phyloP scores from a whole-genome alignment of 2,113 vertebrate genomes.

The Dipodomys spectabilis region DNA sequence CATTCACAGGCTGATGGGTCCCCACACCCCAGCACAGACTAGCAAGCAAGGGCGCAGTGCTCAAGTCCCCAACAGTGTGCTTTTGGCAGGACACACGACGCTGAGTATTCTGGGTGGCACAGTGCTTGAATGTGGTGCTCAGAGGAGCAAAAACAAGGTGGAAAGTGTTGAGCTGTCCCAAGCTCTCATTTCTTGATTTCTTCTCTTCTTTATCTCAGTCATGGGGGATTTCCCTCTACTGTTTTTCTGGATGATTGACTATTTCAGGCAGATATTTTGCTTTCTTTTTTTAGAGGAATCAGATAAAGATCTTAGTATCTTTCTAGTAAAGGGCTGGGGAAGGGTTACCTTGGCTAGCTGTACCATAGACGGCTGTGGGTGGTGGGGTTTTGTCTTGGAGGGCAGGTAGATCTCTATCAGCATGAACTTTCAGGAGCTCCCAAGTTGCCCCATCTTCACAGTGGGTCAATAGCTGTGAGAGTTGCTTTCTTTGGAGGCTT shows the following conservation, averaged over 20 bases:
- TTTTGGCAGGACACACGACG: not conserved
- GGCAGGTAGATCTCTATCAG: not conserved
- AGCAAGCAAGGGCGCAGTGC: not conserved
- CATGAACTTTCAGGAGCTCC: not conserved
- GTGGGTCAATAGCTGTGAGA: not conserved
- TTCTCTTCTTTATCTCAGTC: not conserved
- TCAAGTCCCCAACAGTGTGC: not conserved
- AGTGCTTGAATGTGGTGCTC: not conserved
- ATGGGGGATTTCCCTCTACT: not conserved
- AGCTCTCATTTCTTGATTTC: conserved; percentile 7
- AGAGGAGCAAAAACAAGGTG: not conserved
- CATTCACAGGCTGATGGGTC: not conserved
- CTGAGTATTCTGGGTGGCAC: not conserved
- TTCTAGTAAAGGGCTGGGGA: not conserved
- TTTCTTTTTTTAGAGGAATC: conserved; percentile 20
- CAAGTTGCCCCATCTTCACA: not conserved
- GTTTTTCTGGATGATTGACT: not conserved
- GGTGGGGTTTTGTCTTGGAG: not conserved
- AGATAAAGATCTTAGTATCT: conserved; percentile 6
- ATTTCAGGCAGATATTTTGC: conserved; percentile 19
- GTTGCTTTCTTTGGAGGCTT: not conserved
- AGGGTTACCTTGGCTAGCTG: not conserved
- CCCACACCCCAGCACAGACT: not conserved
- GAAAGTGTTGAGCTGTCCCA: not conserved
- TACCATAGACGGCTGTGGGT: not conserved